Base-by-base conservation (phyloP, 2,797 vertebrate genomes). In the Rhinoraja longicauda region DNA sequence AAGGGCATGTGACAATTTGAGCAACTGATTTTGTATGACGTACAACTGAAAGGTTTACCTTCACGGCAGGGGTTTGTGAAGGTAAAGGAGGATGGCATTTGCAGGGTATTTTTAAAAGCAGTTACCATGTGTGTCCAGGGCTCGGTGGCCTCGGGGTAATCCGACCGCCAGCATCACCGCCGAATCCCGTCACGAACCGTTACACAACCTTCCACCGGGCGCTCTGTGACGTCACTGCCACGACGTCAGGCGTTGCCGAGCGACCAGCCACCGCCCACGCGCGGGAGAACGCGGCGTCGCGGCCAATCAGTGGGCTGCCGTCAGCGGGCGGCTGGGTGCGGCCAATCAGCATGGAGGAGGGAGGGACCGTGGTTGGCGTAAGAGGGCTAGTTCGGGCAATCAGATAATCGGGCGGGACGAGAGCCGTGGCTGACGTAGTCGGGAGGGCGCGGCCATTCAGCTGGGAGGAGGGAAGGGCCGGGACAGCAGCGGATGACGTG, bases 271-370 rank as follows among this genome's bases (percentile, higher is more conserved):
- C 92, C 93, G n/a, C 86, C 90, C 24, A 24, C 72, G 62, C 93
- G 0, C 0, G 0, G 4, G 1, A 93, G 94, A 96, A 90, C 93
- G 93, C 77, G 2, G 2, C 15, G 0, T 1, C 0, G 5, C 0
- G 81, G 26, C 97, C 95, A 97, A 96, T 97, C 1, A 92, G 93
- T 45, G 4, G 1, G 0, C 45, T 4, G 45, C 45, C 45, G 45
- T 45, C 45, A 45, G 45, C 45, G 45, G 45, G 45, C 45, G n/a
- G n/a, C n/a, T n/a, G n/a, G n/a, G n/a, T n/a, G 2, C 45, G 45
- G 45, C 45, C 2, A 45, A 3, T 45, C 45, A 45, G 45, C 45
- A 45, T 45, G 45, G 45, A 3, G 1, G 39, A 39, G 39, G 39
- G 2, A 45, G 45, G 45, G 45, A 45, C 45, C 45, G n/a, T n/a